Base-by-base conservation (phyloP, 1,140 invertebrate genomes). In the Samia ricini region DNA sequence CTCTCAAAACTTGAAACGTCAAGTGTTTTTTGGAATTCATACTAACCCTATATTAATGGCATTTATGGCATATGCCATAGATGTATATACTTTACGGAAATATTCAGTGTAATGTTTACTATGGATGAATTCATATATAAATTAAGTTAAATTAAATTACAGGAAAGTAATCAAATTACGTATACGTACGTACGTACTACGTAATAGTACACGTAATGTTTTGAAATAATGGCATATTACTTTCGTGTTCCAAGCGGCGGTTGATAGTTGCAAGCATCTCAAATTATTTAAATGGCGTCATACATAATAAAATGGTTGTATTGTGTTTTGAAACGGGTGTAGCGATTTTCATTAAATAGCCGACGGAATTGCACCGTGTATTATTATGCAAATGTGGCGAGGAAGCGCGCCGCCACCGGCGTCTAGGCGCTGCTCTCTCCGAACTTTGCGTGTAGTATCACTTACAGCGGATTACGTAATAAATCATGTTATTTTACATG, bases 281-380 rank as follows among this genome's bases (percentile, higher is more conserved):
- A 12, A 42, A 42, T 42, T 15, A 42, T 42, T 23, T 55, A 24
- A 24, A 55, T 24, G 22, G 52, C 20, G 21, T 22, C 22, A 52
- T 18, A 55, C 52, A 42, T 12, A 15, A 42, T 42, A 42, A 42
- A 42, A 42, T 42, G n/a, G 33, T 42, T 42, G 33, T 42, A 42
- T 42, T 42, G 33, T 42, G 15, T 42, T n/a, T 42, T 15, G 33
- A 42, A 36, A 24, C 48, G 20, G 56, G 48, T 74, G 61, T 63
- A 74, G 71, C 61, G 69, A 79, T 78, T 79, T 76, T 76, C 72
- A 82, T 82, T 76, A 81, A 79, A 74, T 76, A 73, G 71, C 65
- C 70, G 58, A 49, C 52, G 52, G 64, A 22, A 63, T 55, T 68
- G 67, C 69, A 33, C 4, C 60, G 65, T 66, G 69, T 64, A 74